Evolutionary conservation across 1,140 invertebrate species (phyloP).

Genomic region (Holcopasites calliopsidis): DNA sequence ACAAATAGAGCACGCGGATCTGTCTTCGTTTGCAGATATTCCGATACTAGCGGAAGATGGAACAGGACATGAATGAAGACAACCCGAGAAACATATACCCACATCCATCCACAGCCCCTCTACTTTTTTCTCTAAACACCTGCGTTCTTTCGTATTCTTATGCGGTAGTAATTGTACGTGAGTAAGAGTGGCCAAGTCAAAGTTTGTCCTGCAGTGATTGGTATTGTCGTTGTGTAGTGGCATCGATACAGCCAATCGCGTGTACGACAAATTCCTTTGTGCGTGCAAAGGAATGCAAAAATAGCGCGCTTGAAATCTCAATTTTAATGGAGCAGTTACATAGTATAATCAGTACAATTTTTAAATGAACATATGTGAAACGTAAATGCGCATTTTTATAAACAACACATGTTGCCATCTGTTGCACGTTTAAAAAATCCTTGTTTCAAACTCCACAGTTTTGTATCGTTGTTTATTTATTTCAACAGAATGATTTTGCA

Average conservation of each 20-base stretch:
- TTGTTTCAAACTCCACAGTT: too few species aligned
- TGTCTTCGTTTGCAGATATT: not conserved
- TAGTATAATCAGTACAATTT: too few species aligned
- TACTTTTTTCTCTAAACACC: slow-evolving; percentile 48
- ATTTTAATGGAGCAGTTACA: too few species aligned
- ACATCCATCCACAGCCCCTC: slow-evolving; percentile 47
- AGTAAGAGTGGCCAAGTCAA: slow-evolving; percentile 53
- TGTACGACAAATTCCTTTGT: not conserved
- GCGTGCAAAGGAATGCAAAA: not conserved
- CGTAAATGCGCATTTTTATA: too few species aligned
- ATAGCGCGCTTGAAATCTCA: too few species aligned
- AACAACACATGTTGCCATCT: too few species aligned
- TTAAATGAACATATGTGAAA: too few species aligned
- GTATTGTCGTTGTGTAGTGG: not conserved
- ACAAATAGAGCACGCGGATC: not conserved
- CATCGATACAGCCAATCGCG: too few species aligned
- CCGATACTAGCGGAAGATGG: slow-evolving; percentile 28
- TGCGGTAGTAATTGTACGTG: slow-evolving; percentile 52
- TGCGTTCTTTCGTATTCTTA: slow-evolving; percentile 54
- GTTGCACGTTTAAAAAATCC: too few species aligned
- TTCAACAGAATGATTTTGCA: too few species aligned
- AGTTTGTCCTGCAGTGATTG: not conserved
- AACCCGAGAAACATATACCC: slow-evolving; percentile 19
- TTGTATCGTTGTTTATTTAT: too few species aligned
- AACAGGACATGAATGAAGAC: slow-evolving; percentile 58